Evolutionary conservation across 2,888 invertebrate genomes (phyloP), one percentile per base, ranked within the genome.

Genomic region (Diarsia brunnea): DNA sequence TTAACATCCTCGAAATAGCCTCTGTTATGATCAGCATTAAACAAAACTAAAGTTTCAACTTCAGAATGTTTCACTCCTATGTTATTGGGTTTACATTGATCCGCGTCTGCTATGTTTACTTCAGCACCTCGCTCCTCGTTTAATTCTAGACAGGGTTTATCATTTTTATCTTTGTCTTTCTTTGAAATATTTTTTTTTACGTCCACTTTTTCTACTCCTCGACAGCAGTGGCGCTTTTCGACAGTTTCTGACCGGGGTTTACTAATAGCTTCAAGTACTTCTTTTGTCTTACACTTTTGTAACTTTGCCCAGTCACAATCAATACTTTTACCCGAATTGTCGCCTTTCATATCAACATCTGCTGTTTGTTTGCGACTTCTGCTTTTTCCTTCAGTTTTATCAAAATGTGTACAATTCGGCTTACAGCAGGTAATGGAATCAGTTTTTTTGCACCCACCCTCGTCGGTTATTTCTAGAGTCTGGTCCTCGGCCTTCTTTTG

Each of bases 361-460:
- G 38, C 11, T 31, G 31, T 66, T 49, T n/a, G 3, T 55, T 60
- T 53, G 12, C 4, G 38, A 27, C 12, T 5, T 73, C n/a, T 70
- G 14, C 0, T 19, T 69, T 55, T 79, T 21, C 24, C 53, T 58
- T 14, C 12, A 21, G 19, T 21, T 65, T 65, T 77, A 31, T 16
- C n/a, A 27, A 24, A 38, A 61, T 53, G 2, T 27, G 0, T 78
- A 79, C 43, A 70, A n/a, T 7, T 51, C 21, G 31, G 21, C 58
- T 31, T 27, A 75, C 16, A 45, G 31, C 51, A 61, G 10, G 43
- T 19, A 7, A 38, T 4, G 24, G 51, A 1, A 1, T 89, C 81
- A 21, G 90, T 90, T 84, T 91, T 91, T 12, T 66, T 10, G 16
- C 43, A 73, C 60, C 75, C 75, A 5, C 63, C 19, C 10, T 69